Percentiles rank a stretch among this genome's conserved stretches.
Evolutionary conservation across 2,797 vertebrate species (phyloP).

Genomic region (Protosalanx chinensis): DNA sequence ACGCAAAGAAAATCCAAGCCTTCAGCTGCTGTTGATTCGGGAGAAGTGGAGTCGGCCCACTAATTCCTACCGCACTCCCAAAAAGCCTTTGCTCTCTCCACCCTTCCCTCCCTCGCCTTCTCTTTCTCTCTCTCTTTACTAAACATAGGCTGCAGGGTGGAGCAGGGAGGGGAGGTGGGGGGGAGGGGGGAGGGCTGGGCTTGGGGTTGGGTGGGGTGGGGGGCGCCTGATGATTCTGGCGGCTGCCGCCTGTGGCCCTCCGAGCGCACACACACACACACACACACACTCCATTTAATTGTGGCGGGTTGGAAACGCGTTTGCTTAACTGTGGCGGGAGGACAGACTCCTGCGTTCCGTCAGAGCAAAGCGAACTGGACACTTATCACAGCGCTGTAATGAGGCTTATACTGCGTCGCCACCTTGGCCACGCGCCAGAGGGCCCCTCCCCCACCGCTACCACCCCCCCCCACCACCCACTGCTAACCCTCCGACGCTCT

Average conservation of each 20-base stretch:
- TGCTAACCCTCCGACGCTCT: constrained; percentile 29
- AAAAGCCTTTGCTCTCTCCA: constrained; percentile 42
- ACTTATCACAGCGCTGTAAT: constrained; percentile 75
- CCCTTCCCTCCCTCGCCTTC: constrained; percentile 35
- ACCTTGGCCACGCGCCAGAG: constrained; percentile 52
- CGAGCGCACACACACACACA: background rate
- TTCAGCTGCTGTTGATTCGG: constrained; percentile 74
- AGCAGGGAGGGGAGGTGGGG: constrained; percentile 39
- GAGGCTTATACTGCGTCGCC: constrained; percentile 63
- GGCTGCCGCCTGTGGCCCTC: constrained; percentile 49
- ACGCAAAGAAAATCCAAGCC: constrained; percentile 68
- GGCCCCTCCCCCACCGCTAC: constrained; percentile 36
- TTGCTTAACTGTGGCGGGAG: constrained; percentile 63
- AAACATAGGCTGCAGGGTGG: constrained; percentile 62
- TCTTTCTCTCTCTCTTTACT: constrained; percentile 34
- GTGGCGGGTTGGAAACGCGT: constrained; percentile 63
- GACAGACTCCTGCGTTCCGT: constrained; percentile 62
- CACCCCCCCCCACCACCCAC: background rate
- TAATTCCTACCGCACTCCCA: constrained; percentile 70
- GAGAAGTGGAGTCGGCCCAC: constrained; percentile 66
- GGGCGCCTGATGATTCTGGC: constrained; percentile 49
- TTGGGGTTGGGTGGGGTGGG: constrained; percentile 16
- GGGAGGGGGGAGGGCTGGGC: constrained; percentile 37
- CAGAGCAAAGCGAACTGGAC: constrained; percentile 68
- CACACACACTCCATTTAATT: constrained; percentile 56